These are phyloP conservation scores for Microtus ochrogaster DNA, from an alignment of 2,113 vertebrate genomes.

Conservation along the genomic window DNA sequence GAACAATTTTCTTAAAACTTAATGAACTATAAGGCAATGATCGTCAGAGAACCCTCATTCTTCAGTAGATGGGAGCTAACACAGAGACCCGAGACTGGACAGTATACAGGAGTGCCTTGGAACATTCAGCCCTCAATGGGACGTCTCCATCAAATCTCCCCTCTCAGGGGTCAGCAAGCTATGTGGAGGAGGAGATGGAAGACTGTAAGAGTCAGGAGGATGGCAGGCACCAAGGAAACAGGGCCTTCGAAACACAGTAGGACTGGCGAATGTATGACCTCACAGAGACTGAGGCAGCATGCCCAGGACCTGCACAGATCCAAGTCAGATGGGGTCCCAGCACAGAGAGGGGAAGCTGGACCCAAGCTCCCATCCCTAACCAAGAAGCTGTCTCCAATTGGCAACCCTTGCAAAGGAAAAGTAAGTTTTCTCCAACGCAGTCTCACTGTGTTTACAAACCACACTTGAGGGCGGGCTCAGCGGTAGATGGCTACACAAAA, in stretches of 20 bases:
- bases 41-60: background rate
- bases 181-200: background rate
- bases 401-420: background rate
- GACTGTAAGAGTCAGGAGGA: background rate
- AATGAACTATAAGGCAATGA: background rate
- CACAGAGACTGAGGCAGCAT: background rate
- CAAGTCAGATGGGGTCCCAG: background rate
- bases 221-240: background rate
- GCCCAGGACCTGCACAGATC: background rate
- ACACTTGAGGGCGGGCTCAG: background rate
- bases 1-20: background rate
- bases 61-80: background rate
- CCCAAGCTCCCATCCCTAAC: background rate
- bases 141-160: background rate
- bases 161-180: background rate
- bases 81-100: too few relatives aligned
- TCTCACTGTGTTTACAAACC: background rate
- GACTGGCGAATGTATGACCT: background rate
- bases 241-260: background rate
- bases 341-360: background rate
- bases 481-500: background rate
- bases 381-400: background rate
- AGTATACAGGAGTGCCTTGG: too few relatives aligned
- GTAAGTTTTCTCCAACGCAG: background rate
- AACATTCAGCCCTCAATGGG: background rate